Conservation (phyloP, 1,140 invertebrate species). For the Spodoptera litura region DNA sequence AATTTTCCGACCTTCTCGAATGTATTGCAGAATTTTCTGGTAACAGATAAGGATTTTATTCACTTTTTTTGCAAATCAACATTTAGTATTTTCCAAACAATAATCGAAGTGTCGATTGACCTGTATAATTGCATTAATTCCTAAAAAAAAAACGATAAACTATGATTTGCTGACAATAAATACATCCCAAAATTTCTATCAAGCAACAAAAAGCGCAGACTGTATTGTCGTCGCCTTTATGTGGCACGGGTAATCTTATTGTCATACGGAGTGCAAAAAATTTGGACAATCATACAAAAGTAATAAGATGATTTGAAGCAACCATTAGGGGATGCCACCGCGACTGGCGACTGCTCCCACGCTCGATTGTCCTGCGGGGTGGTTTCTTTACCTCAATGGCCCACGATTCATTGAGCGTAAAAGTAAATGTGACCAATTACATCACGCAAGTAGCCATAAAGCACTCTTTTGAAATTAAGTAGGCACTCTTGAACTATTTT, state of each 20-base stretch:
- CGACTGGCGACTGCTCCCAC: conserved; percentile 76
- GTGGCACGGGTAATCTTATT: conserved; percentile 42
- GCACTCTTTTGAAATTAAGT: conserved; percentile 5
- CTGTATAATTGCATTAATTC: background rate
- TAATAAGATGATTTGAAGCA: conserved; percentile 75
- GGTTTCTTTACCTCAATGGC: conserved; percentile 65
- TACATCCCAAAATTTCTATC: conserved; percentile 20
- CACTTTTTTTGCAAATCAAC: no score
- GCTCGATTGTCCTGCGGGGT: conserved; percentile 73
- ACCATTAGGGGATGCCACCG: conserved; percentile 77
- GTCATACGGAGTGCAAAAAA: conserved; percentile 59
- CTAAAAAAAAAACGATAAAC: conserved; percentile 9
- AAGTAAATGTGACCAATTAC: conserved; percentile 31
- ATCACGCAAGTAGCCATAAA: conserved; percentile 23
- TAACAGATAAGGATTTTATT: no score
- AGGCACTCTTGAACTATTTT: background rate
- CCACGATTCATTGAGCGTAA: conserved; percentile 35
- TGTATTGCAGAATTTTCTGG: no score
- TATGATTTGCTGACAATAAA: conserved; percentile 43
- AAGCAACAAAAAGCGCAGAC: conserved; percentile 34
- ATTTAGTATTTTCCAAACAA: no score
- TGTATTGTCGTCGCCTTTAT: conserved; percentile 37
- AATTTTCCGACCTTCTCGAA: no score
- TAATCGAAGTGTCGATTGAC: no score
- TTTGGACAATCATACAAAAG: conserved; percentile 78